These are phyloP conservation scores for Homarus americanus DNA, from an alignment of 1,140 invertebrate genomes.

Conservation along the genomic window DNA sequence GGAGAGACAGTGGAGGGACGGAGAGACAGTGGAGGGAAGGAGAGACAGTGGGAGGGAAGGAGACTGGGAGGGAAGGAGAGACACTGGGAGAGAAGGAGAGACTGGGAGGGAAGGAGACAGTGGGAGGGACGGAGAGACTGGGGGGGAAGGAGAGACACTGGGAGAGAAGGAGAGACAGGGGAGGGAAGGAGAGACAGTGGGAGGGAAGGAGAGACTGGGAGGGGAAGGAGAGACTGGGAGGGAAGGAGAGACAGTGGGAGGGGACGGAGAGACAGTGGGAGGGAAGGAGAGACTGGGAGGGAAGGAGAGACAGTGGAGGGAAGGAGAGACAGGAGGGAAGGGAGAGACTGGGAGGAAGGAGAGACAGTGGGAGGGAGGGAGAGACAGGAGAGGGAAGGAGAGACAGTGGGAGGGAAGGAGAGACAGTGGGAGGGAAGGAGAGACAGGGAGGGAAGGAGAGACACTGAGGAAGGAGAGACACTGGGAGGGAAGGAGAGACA, in stretches of 20 bases:
- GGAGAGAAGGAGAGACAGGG: background rate
- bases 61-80: background rate
- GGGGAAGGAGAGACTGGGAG: background rate
- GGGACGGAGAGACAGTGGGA: background rate
- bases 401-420: background rate
- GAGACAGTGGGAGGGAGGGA: background rate
- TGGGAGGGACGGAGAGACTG: background rate
- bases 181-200: background rate
- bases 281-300: background rate
- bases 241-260: background rate
- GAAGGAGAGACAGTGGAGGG: background rate
- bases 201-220: background rate
- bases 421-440: background rate
- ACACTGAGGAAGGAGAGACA: no score
- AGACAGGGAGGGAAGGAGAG: no score
- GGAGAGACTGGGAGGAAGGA: background rate
- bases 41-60: background rate
- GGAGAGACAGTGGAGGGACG: background rate
- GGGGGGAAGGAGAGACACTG: background rate
- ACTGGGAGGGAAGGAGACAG: background rate
- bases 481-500: no score
- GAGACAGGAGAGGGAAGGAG: background rate
- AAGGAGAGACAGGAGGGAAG: background rate
- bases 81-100: background rate
- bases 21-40: background rate